Evolutionary conservation across 2,113 vertebrate genomes (phyloP).

Genomic region (Cercopithecus mona): DNA sequence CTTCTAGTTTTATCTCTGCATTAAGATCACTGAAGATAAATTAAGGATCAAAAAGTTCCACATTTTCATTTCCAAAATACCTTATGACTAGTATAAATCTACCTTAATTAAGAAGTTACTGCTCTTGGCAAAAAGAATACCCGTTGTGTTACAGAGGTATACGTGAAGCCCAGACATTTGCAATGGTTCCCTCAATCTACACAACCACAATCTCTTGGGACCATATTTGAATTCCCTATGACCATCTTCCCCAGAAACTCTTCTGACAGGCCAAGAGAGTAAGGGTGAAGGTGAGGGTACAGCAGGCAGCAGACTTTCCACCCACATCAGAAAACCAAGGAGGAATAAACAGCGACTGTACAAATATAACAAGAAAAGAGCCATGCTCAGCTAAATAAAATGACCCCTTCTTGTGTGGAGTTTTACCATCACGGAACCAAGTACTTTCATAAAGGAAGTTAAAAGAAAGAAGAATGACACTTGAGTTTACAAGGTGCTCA

Average conservation of each 20-base stretch:
- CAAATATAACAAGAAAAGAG: not conserved
- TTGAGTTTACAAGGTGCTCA: not conserved
- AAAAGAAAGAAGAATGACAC: not conserved
- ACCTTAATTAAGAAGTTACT: not conserved
- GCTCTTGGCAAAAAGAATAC: not conserved
- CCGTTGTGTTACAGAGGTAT: not conserved
- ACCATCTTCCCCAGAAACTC: not conserved
- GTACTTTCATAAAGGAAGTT: not conserved
- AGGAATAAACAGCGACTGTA: not conserved
- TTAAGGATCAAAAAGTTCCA: not conserved
- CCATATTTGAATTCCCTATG: not conserved
- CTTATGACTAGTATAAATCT: not conserved
- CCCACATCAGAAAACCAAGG: not conserved
- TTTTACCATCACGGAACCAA: not conserved
- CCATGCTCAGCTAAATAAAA: not conserved
- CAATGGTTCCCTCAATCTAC: not conserved
- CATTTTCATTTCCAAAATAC: constrained; percentile 34
- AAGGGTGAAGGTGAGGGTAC: not conserved
- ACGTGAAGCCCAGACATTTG: not conserved
- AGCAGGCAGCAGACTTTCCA: not conserved
- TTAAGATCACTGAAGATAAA: constrained; percentile 26
- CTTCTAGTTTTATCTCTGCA: not conserved
- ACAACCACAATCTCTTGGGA: not conserved
- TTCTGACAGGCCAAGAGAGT: not conserved
- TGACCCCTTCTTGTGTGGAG: not conserved